phyloP scores from a whole-genome alignment of 2,888 invertebrate genomes.

The Dilophus febrilis region DNA sequence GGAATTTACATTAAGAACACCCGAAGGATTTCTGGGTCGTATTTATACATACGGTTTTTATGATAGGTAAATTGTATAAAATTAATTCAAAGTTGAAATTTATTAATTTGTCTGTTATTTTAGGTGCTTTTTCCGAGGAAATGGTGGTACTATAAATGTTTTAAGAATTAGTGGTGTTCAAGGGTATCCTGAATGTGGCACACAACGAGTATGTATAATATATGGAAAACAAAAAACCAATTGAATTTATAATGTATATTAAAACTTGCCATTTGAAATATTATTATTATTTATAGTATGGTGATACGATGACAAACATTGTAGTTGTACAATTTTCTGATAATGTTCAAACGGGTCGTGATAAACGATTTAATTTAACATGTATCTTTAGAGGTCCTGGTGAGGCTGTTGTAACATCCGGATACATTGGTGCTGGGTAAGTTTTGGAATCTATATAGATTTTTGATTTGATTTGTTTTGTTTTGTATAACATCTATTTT shows the following conservation, averaged over 20 bases:
- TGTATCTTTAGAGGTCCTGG: conserved; percentile 82
- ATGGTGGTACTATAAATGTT: conserved; percentile 69
- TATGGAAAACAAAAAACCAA: conserved; percentile 9
- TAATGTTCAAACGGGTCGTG: conserved; percentile 76
- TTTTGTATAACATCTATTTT: too few relatives aligned
- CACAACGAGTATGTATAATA: conserved; percentile 46
- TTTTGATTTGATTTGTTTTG: too few relatives aligned
- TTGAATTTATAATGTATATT: conserved; percentile 1
- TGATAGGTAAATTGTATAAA: conserved; percentile 33
- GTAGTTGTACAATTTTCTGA: conserved; percentile 89
- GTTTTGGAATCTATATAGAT: conserved; percentile 16
- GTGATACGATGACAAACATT: conserved; percentile 85
- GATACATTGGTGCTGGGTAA: conserved; percentile 83
- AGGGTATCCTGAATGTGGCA: conserved; percentile 88
- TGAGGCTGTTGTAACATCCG: conserved; percentile 83
- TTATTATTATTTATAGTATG: conserved; percentile 43
- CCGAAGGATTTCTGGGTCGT: conserved; percentile 75
- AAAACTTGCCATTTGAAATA: conserved; percentile 2
- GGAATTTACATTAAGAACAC: conserved; percentile 78
- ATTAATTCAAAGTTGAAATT: neutral
- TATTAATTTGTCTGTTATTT: neutral
- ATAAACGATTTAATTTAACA: conserved; percentile 84
- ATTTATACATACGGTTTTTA: conserved; percentile 87
- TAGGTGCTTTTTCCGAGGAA: conserved; percentile 77
- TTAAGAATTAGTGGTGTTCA: conserved; percentile 74